Evolutionary conservation across 2,888 invertebrate genomes (phyloP), one percentile per base, ranked within the genome.

Genomic region (Protodeltote pygarga): DNA sequence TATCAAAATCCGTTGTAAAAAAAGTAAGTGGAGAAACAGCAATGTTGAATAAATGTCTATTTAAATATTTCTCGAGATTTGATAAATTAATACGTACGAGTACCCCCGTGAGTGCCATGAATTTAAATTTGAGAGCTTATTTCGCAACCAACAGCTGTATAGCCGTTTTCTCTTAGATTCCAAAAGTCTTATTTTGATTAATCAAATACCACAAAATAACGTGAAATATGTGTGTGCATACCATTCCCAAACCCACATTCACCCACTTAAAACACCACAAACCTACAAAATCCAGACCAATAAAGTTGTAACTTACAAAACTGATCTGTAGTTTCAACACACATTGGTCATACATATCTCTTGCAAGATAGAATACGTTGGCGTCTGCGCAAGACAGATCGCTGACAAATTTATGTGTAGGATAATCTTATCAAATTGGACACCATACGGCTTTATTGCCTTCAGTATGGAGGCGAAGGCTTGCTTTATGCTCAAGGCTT

Each of bases 341-440:
- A 65, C 65, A 59, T 14, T 34, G 40, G 44, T 65, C 65, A 71
- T 69, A 71, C 60, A 66, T 71, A 61, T 48, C 58, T 47, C 17
- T 19, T 1, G 9, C 25, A 48, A 65, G 66, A 71, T 52, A 57
- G 50, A 65, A 57, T 55, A 69, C 67, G 64, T 70, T 65, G 62
- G 67, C 65, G 61, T 65, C 49, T 53, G 49, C 48, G 40, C 32
- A 28, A 60, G 84, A 84, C 85, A 79, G 81, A 82, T 79, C 73
- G 53, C 78, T 83, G 86, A 88, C 86, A 87, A 84, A 86, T 89
- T 88, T 89, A 89, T 88, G 78, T 74, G 67, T 62, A 62, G 74
- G 87, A 87, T 87, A 85, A 79, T 77, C 79, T 83, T 88, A 89
- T 89, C 87, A 71, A 60, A 73, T 68, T 44, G 32, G 73, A 57